phyloP scores from a whole-genome alignment of 2,113 vertebrate genomes.

The Atractosteus spatula region DNA sequence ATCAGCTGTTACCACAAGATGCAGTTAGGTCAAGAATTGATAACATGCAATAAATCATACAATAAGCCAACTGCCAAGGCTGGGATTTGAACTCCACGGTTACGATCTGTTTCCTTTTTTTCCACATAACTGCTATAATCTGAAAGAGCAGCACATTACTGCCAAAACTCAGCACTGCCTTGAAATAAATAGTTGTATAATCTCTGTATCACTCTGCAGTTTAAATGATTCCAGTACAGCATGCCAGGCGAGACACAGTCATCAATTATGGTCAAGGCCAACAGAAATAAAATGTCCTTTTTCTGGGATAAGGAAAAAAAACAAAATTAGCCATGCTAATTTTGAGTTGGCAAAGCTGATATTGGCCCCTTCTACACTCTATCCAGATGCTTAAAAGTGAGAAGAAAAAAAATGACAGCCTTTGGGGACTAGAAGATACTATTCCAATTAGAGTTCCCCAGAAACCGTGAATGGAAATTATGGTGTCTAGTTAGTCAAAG shows the following conservation, averaged over 20 bases:
- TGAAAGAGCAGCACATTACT: no score
- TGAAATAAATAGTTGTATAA: no score
- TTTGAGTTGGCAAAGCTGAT: background rate
- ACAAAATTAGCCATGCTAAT: background rate
- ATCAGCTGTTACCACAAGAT: slow-evolving; percentile 10
- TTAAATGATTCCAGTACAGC: no score
- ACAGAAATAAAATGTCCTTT: no score
- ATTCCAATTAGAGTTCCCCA: slow-evolving; percentile 1
- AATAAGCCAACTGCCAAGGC: slow-evolving; percentile 8
- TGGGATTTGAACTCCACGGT: slow-evolving; percentile 1
- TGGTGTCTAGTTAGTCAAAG: slow-evolving; percentile 12
- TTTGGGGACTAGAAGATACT: background rate
- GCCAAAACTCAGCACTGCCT: no score
- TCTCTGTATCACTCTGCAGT: no score
- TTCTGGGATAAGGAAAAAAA: background rate
- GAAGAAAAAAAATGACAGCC: background rate
- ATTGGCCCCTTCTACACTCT: background rate
- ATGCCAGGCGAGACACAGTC: no score
- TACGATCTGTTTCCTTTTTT: background rate
- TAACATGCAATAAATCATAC: slow-evolving; percentile 15
- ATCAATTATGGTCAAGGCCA: no score
- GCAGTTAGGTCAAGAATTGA: slow-evolving; percentile 21
- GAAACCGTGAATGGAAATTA: background rate
- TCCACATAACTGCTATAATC: background rate
- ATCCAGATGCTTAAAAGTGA: background rate